Percentiles rank a stretch among this genome's conserved stretches.
Evolutionary conservation across 2,797 vertebrate species (phyloP).

Genomic region (Odontamblyopus rebecca): DNA sequence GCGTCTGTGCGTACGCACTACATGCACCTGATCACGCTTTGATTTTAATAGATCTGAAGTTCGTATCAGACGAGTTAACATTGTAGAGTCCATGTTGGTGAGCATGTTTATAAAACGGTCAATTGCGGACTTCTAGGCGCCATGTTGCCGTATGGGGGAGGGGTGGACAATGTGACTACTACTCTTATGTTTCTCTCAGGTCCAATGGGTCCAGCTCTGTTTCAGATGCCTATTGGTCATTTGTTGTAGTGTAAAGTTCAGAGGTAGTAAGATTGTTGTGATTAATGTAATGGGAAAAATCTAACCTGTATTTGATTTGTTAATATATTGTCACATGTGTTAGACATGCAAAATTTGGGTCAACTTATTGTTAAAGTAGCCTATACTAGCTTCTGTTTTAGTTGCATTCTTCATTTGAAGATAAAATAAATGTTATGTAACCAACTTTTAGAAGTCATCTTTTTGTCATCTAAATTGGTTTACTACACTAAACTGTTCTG

Average conservation of each 20-base stretch:
- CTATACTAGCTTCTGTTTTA: too few species aligned
- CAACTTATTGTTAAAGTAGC: neutral
- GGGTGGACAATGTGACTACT: slow-evolving; percentile 62
- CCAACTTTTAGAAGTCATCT: neutral
- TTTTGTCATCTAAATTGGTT: neutral
- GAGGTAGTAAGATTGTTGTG: neutral
- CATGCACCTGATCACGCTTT: neutral
- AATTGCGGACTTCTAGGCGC: slow-evolving; percentile 71
- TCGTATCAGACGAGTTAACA: rapidly evolving
- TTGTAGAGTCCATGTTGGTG: neutral
- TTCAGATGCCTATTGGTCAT: neutral
- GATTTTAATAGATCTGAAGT: neutral
- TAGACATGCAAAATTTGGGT: neutral
- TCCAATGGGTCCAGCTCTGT: neutral
- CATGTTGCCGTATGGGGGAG: slow-evolving; percentile 80
- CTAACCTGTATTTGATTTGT: neutral
- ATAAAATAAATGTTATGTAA: neutral
- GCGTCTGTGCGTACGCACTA: neutral
- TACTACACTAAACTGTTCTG: too few species aligned
- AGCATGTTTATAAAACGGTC: slow-evolving; percentile 44
- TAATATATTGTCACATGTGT: neutral
- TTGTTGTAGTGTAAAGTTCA: neutral
- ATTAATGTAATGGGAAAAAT: neutral
- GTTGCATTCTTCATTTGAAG: neutral
- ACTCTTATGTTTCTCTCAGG: slow-evolving; percentile 37